phyloP scores from a whole-genome alignment of 2,113 vertebrate species.

The Shinisaurus crocodilurus region DNA sequence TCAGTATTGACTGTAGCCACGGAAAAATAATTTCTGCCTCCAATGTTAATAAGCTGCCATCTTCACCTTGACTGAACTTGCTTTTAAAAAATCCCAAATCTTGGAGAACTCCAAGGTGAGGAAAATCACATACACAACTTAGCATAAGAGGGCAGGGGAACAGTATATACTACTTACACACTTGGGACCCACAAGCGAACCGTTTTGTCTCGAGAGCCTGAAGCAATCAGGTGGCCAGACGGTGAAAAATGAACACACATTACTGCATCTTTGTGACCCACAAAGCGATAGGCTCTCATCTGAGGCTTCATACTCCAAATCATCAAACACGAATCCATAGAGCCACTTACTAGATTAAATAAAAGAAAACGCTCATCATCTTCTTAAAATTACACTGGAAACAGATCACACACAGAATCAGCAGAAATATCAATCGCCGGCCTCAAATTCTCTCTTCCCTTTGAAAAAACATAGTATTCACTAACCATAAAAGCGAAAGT shows the following conservation, averaged over 20 bases:
- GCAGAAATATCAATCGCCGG: background rate
- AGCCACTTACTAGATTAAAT: conserved; percentile 86
- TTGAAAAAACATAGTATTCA: background rate
- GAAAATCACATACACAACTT: conserved; percentile 6
- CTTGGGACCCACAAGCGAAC: conserved; percentile 96
- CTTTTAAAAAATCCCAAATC: background rate
- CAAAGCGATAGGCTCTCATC: conserved; percentile 91
- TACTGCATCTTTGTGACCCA: conserved; percentile 92
- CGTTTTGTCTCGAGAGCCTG: conserved; percentile 94
- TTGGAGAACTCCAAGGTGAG: too few relatives aligned
- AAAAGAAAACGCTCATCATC: background rate
- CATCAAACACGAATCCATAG: conserved; percentile 93
- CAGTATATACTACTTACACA: conserved; percentile 81
- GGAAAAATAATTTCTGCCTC: conserved; percentile 1
- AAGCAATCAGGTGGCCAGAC: conserved; percentile 93
- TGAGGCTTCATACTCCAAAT: conserved; percentile 95
- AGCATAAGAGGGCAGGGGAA: background rate
- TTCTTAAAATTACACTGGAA: background rate
- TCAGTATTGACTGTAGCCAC: background rate
- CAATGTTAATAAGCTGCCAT: background rate
- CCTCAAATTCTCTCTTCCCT: background rate
- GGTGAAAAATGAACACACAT: conserved; percentile 93
- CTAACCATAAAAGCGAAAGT: background rate
- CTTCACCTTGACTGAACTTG: background rate
- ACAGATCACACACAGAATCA: background rate